Evolutionary conservation across 2,888 invertebrate genomes (phyloP).

Genomic region (Carpatolechia fugitivella): DNA sequence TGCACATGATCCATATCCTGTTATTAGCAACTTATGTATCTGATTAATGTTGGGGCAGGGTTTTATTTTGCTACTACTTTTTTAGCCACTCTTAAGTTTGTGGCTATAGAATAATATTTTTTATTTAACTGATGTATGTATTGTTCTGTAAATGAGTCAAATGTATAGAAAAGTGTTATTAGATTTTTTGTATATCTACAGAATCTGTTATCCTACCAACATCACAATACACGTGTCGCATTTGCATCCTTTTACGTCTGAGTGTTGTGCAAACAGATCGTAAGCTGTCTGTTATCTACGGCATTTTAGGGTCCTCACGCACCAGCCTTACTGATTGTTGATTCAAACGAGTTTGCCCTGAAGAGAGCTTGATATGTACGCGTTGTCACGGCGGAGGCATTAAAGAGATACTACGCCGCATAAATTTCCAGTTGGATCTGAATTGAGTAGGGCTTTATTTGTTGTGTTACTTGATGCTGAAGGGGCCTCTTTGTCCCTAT

Average conservation of each 20-base stretch:
- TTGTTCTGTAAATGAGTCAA: too few relatives aligned
- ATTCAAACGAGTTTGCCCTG: conserved; percentile 50
- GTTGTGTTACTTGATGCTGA: conserved; percentile 63
- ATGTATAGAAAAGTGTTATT: too few relatives aligned
- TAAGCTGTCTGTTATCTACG: conserved; percentile 6
- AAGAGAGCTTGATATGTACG: conserved; percentile 65
- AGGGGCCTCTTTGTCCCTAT: conserved; percentile 46
- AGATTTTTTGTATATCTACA: too few relatives aligned
- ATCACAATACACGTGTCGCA: background rate
- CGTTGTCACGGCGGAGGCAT: conserved; percentile 69
- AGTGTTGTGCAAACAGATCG: conserved; percentile 1
- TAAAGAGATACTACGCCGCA: conserved; percentile 71
- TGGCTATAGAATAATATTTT: too few relatives aligned
- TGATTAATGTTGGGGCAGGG: too few relatives aligned
- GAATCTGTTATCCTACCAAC: too few relatives aligned
- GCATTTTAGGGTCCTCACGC: conserved; percentile 18
- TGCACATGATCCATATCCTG: too few relatives aligned
- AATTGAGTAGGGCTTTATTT: conserved; percentile 76
- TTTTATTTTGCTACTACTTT: too few relatives aligned
- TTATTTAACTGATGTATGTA: too few relatives aligned
- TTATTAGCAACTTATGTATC: too few relatives aligned
- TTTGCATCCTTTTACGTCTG: background rate
- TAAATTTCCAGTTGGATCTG: conserved; percentile 70
- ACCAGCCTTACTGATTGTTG: conserved; percentile 30
- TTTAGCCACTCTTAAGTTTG: too few relatives aligned